These are phyloP conservation scores for Pelagia noctiluca DNA, from an alignment of 30 jellyfish, hydroid and myxozoan species.

Conservation along the genomic window DNA sequence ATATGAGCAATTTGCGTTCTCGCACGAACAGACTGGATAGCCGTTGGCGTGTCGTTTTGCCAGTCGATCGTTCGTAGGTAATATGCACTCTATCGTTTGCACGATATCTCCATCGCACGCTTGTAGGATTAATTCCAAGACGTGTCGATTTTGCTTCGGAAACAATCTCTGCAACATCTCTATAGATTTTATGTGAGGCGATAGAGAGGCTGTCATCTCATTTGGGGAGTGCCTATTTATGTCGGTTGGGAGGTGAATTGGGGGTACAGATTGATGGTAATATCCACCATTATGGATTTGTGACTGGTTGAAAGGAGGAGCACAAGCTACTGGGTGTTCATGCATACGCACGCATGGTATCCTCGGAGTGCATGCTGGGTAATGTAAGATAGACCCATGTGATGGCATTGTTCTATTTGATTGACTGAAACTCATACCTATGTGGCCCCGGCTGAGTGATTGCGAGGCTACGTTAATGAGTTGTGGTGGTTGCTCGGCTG, in stretches of 20 bases:
- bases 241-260: conserved; percentile 29
- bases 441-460: too few relatives aligned
- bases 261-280: not conserved
- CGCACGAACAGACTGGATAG: conserved; percentile 44
- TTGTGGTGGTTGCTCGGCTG: not conserved
- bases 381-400: not conserved
- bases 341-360: not conserved
- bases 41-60: conserved; percentile 25
- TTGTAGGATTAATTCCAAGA: conserved; percentile 62
- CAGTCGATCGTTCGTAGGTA: conserved; percentile 69
- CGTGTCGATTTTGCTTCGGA: conserved; percentile 80
- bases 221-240: conserved; percentile 11
- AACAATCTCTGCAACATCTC: conserved; percentile 65
- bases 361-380: not conserved
- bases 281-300: not conserved
- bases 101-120: conserved; percentile 78
- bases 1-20: conserved; percentile 49
- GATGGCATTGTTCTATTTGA: not conserved
- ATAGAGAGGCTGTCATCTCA: conserved; percentile 11
- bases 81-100: conserved; percentile 66
- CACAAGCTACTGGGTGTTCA: not conserved
- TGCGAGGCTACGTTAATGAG: not conserved
- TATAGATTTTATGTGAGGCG: conserved; percentile 42
- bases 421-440: not conserved
- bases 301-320: not conserved